Percentiles rank a stretch among this genome's conserved stretches.
phyloP scores from a whole-genome alignment of 35 echinoderm and acorn worm species.

The Antedon bifida region DNA sequence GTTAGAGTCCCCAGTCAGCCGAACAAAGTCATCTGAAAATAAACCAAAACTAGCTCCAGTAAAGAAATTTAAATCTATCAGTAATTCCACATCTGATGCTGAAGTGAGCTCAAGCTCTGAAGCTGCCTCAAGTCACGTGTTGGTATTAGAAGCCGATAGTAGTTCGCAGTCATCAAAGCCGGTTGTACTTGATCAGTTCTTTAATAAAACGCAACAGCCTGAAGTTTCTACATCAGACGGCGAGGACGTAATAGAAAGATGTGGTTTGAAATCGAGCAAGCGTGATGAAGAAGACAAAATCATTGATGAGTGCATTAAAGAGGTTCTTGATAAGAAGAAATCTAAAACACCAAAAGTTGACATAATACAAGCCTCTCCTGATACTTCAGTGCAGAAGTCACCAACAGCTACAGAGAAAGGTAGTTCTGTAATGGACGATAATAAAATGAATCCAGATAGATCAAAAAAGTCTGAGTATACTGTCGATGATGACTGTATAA shows the following conservation, averaged over 20 bases:
- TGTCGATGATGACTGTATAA: no score
- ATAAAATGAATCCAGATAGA: neutral
- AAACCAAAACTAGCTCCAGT: neutral
- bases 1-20: neutral
- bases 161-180: constrained; percentile 30
- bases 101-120: constrained; percentile 38
- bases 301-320: neutral
- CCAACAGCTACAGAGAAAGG: neutral
- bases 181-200: constrained; percentile 45
- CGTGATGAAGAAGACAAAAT: neutral
- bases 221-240: constrained; percentile 46
- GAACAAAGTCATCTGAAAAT: neutral
- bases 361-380: neutral
- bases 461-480: no score
- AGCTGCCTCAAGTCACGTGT: neutral
- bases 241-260: constrained; percentile 19
- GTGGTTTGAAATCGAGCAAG: neutral
- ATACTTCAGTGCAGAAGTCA: neutral
- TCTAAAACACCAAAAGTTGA: no score
- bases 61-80: neutral
- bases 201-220: constrained; percentile 63
- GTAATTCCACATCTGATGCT: neutral
- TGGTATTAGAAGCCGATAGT: neutral
- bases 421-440: no score
- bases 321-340: neutral